Evolutionary conservation across 2,113 vertebrate genomes (phyloP), one percentile per base, ranked within the genome.

Genomic region (Coracopsis vasa): DNA sequence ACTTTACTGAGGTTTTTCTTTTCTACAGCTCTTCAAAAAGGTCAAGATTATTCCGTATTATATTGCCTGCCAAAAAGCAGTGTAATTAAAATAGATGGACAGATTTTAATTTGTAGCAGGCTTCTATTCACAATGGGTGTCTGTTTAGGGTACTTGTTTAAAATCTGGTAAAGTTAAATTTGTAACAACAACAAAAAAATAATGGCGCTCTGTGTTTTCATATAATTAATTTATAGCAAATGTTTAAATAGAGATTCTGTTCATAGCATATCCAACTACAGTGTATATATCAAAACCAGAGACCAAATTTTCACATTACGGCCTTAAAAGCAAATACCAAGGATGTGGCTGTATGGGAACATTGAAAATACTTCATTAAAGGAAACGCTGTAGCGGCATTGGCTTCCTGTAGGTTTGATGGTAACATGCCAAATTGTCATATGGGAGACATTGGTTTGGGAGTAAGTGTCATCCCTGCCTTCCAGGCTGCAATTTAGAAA

Each of bases 141-240:
- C 96, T 96, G 87, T 94, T 96, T 91, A 94, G 92, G 91, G 62
- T 86, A 79, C 71, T 93, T 84, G 86, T 82, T 95, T 94, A 96
- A 97, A 97, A 97, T 93, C 92, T 94, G 93, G 92, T 95, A 94
- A 95, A 64, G 77, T 97, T 97, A 94, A 94, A 93, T 97, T 93
- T 95, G 90, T 73, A 96, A 95, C 90, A 97, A 96, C 87, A 97
- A 91, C 91, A 95, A 91, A 61, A 96, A 97, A 86, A 97, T 82
- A 95, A 95, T 89, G 62, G 81, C 82, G 80, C 91, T 89, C 53
- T 93, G 82, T 91, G 90, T 95, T 97, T 97, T 97, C 88, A 82
- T 83, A 70, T 75, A 94, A 97, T 96, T 96, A 96, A 97, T 96
- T 97, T 94, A 97, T 92, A 93, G 96, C 96, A 97, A 96, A 97